Evolutionary conservation across 2,113 vertebrate genomes (phyloP).

Genomic region (Arenaria interpres): DNA sequence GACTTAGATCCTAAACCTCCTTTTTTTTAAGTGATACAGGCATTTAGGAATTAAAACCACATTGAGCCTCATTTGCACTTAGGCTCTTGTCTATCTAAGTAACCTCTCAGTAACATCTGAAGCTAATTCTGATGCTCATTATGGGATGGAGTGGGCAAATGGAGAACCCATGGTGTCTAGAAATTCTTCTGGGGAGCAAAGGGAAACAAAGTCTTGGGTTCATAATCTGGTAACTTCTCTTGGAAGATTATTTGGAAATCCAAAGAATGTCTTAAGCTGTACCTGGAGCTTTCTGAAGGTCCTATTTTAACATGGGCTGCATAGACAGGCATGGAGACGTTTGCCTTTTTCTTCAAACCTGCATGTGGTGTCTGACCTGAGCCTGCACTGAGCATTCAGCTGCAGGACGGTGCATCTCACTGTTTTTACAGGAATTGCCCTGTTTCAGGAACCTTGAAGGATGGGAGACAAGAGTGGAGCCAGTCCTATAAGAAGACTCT

Average conservation of each 20-base stretch:
- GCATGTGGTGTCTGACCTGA: background rate
- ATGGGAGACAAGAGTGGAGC: background rate
- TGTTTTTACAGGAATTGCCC: background rate
- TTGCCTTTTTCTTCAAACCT: background rate
- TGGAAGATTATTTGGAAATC: background rate
- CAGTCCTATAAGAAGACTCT: background rate
- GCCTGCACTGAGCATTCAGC: background rate
- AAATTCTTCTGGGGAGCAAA: background rate
- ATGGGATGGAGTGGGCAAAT: background rate
- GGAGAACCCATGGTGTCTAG: background rate
- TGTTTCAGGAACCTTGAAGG: background rate
- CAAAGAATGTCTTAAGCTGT: background rate
- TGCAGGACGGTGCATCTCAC: rapidly evolving
- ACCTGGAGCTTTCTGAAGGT: background rate
- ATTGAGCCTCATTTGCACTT: background rate
- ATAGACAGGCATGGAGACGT: background rate
- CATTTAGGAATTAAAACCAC: background rate
- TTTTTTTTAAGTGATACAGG: background rate
- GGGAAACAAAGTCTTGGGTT: background rate
- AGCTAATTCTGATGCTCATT: background rate
- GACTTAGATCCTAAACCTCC: background rate
- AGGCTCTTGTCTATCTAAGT: background rate
- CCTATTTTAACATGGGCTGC: background rate
- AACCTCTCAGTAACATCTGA: background rate
- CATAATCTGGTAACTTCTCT: background rate